Evolutionary conservation across 2,113 vertebrate genomes (phyloP).

Genomic region (Naja naja): DNA sequence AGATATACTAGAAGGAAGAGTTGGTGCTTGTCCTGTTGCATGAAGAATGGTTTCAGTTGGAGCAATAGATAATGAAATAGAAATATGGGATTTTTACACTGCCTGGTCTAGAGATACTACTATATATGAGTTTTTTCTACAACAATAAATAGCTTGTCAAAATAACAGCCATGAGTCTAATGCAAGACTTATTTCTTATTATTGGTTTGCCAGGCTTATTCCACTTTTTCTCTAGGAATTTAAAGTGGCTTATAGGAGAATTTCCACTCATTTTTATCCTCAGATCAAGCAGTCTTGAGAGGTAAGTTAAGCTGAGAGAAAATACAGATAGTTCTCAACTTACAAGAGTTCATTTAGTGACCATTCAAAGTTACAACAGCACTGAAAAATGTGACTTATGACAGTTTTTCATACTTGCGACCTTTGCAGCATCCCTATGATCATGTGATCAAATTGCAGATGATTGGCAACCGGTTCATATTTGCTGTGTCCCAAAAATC

Average conservation of each 20-base stretch:
- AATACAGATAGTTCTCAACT: too few relatives aligned
- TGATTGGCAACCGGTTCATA: too few relatives aligned
- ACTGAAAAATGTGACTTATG: too few relatives aligned
- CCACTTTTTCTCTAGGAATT: background rate
- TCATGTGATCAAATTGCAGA: too few relatives aligned
- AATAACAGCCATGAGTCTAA: background rate
- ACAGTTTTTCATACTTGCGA: too few relatives aligned
- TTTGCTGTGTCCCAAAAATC: too few relatives aligned
- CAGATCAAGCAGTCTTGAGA: background rate
- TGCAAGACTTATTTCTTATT: background rate
- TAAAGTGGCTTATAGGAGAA: background rate
- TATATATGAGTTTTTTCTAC: background rate
- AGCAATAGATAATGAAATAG: background rate
- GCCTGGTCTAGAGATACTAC: background rate
- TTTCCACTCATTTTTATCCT: background rate
- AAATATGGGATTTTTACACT: background rate
- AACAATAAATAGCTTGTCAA: background rate
- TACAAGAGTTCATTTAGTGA: too few relatives aligned
- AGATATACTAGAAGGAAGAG: background rate
- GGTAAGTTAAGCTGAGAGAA: background rate
- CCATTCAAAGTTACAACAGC: too few relatives aligned
- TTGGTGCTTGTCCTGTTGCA: background rate
- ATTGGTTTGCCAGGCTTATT: background rate
- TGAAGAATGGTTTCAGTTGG: background rate
- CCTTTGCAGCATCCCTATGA: too few relatives aligned